Percentiles rank a stretch among this genome's conserved stretches.
Evolutionary conservation across 1,140 invertebrate species (phyloP).

Genomic region (Anoplolepis gracilipes): DNA sequence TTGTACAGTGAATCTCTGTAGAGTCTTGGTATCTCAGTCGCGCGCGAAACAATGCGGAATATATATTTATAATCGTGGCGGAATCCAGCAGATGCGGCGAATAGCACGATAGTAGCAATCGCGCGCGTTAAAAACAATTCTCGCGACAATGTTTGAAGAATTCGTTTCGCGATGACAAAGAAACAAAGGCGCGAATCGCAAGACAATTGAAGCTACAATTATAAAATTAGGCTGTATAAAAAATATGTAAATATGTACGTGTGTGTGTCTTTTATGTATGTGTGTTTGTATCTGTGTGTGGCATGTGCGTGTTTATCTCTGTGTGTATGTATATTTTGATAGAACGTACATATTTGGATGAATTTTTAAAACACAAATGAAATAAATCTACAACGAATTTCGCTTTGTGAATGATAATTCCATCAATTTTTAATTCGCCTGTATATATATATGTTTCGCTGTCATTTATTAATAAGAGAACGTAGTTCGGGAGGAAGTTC

Average conservation of each 20-base stretch:
- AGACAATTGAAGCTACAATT: constrained; percentile 75
- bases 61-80: constrained; percentile 14
- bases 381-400: constrained; percentile 81
- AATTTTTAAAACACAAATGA: constrained; percentile 81
- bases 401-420: constrained; percentile 78
- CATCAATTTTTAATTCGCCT: constrained; percentile 76
- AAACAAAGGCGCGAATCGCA: constrained; percentile 60
- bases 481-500: constrained; percentile 79
- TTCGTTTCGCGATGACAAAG: constrained; percentile 31
- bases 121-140: constrained; percentile 52
- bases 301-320: neutral
- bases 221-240: constrained; percentile 84
- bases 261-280: constrained; percentile 27
- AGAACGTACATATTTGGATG: constrained; percentile 34
- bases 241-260: constrained; percentile 62
- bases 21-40: constrained; percentile 48
- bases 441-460: constrained; percentile 64
- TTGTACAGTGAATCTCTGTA: constrained; percentile 39
- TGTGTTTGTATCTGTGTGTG: constrained; percentile 43
- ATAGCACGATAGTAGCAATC: constrained; percentile 32
- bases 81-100: constrained; percentile 42
- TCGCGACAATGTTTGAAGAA: neutral
- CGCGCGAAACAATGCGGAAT: constrained; percentile 30
- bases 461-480: constrained; percentile 80
- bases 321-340: constrained; percentile 40